phyloP scores from a whole-genome alignment of 1,140 invertebrate genomes.

The Ganaspis sp. region DNA sequence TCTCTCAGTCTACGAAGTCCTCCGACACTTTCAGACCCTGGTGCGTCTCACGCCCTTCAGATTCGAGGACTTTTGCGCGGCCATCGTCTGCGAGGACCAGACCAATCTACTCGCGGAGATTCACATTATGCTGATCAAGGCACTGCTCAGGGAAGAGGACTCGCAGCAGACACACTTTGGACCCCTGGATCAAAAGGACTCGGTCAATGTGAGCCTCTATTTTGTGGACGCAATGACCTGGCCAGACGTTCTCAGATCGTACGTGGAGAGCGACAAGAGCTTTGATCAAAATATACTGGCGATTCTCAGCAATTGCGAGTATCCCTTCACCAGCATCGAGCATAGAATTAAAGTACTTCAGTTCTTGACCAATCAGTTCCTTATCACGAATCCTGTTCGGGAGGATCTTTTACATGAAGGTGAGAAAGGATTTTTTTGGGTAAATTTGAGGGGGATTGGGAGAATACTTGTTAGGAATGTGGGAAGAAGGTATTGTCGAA shows the following conservation, averaged over 20 bases:
- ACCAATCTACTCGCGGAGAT: conserved; percentile 93
- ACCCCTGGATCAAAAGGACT: conserved; percentile 96
- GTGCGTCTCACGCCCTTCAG: conserved; percentile 94
- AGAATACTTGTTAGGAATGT: no score
- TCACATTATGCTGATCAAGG: conserved; percentile 93
- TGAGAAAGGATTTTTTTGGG: conserved; percentile 65
- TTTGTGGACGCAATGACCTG: conserved; percentile 96
- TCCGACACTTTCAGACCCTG: conserved; percentile 92
- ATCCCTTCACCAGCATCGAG: conserved; percentile 91
- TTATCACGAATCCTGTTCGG: conserved; percentile 93
- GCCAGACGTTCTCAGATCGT: conserved; percentile 92
- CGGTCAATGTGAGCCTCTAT: conserved; percentile 94
- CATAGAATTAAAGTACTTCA: conserved; percentile 91
- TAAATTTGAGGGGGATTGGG: no score
- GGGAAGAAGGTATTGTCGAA: no score
- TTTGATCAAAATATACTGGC: conserved; percentile 85
- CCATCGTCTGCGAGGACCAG: conserved; percentile 93
- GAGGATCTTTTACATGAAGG: conserved; percentile 97
- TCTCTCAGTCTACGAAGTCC: conserved; percentile 93
- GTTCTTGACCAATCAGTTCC: conserved; percentile 94
- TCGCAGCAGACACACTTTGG: conserved; percentile 96
- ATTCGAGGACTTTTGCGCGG: conserved; percentile 97
- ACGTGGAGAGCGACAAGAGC: conserved; percentile 91
- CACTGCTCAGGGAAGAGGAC: conserved; percentile 95
- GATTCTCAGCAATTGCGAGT: conserved; percentile 86